Percentiles rank a stretch among this genome's conserved stretches.
phyloP scores from a whole-genome alignment of 2,888 invertebrate species.

The Celastrina argiolus region DNA sequence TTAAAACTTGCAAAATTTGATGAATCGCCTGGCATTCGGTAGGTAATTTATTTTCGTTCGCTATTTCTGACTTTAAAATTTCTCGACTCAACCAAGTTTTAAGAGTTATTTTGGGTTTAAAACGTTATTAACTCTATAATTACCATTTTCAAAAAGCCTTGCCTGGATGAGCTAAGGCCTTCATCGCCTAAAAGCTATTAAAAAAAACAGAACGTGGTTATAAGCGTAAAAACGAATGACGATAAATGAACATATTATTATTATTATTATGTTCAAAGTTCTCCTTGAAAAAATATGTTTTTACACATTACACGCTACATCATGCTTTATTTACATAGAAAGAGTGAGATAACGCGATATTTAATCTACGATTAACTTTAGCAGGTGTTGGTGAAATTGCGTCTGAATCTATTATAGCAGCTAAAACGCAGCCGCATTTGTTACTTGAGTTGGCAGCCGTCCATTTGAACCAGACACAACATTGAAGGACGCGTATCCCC shows the following conservation, averaged over 20 bases:
- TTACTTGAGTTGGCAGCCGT: slow-evolving; percentile 51
- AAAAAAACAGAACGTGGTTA: no score
- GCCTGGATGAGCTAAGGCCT: no score
- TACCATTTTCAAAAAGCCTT: background rate
- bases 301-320: no score
- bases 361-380: no score
- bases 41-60: background rate
- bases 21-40: background rate
- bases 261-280: no score
- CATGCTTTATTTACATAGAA: no score
- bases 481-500: slow-evolving; percentile 29
- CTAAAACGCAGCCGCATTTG: slow-evolving; percentile 42
- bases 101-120: background rate
- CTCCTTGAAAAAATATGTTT: no score
- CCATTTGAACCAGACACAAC: slow-evolving; percentile 53
- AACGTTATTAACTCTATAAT: background rate
- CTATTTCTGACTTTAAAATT: background rate
- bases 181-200: no score
- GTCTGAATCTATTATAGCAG: slow-evolving; percentile 44
- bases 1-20: background rate
- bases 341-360: no score
- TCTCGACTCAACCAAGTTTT: background rate
- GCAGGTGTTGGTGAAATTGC: no score
- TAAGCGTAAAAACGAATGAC: no score
- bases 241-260: no score